A percentile compares a stretch with the other conserved stretches of the same genome.
Evolutionary conservation across 2,113 vertebrate genomes (phyloP).

Genomic region (Syngnathoides biaculeatus): DNA sequence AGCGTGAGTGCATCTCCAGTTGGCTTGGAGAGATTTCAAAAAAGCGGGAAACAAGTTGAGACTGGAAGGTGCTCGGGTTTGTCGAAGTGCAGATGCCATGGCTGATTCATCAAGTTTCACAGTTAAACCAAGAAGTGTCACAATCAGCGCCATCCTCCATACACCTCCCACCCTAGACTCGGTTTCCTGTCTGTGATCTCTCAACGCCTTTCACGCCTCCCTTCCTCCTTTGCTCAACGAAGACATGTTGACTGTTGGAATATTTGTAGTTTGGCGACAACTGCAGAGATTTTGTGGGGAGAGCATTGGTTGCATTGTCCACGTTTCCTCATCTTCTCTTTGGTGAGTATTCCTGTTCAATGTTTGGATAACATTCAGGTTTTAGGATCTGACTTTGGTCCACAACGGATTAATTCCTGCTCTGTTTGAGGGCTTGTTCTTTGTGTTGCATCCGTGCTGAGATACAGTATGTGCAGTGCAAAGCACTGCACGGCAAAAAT

Average conservation of each 20-base stretch:
- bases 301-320: not conserved
- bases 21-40: not conserved
- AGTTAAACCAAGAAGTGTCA: slow-evolving; percentile 48
- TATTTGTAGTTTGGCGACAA: slow-evolving; percentile 1
- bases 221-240: slow-evolving; percentile 29
- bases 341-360: slow-evolving; percentile 36
- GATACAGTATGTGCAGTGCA: not conserved
- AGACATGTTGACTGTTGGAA: slow-evolving; percentile 42
- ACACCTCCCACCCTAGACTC: slow-evolving; percentile 51
- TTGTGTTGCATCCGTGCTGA: not conserved
- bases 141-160: not conserved
- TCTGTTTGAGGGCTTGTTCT: not conserved
- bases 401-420: not conserved
- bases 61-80: slow-evolving; percentile 9
- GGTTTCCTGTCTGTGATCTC: slow-evolving; percentile 39
- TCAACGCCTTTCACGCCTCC: slow-evolving; percentile 34
- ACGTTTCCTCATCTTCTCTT: slow-evolving; percentile 25
- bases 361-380: not conserved
- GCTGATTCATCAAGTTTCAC: slow-evolving; percentile 67
- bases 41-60: not conserved
- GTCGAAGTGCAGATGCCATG: slow-evolving; percentile 24
- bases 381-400: not conserved
- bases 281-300: slow-evolving; percentile 3
- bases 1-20: not conserved
- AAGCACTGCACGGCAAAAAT: not conserved